A percentile compares a stretch with the other conserved stretches of the same genome.
phyloP scores from a whole-genome alignment of 2,888 invertebrate genomes.

The Neria commutata region DNA sequence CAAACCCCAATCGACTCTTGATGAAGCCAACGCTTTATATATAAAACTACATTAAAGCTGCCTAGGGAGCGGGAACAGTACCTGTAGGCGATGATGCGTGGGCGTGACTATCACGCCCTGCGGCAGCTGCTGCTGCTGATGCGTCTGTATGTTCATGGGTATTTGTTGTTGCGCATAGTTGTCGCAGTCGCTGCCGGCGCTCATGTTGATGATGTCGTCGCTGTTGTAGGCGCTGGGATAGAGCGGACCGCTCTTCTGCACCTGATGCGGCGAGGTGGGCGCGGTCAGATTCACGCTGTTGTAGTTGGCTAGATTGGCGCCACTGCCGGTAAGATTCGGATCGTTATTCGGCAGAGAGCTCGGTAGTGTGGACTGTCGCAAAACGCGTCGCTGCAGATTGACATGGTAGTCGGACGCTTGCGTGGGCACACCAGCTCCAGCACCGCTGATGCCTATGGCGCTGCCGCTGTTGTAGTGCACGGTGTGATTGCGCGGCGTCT shows the following conservation, averaged over 20 bases:
- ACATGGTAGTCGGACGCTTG: constrained; percentile 47
- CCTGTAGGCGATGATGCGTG: constrained; percentile 50
- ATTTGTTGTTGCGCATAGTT: constrained; percentile 38
- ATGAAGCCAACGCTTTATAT: too few species aligned
- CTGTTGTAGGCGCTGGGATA: constrained; percentile 53
- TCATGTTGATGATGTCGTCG: constrained; percentile 53
- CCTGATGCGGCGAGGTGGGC: constrained; percentile 58
- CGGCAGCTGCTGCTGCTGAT: constrained; percentile 27
- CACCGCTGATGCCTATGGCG: constrained; percentile 47
- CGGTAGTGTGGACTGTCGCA: constrained; percentile 61
- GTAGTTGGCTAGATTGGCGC: constrained; percentile 50
- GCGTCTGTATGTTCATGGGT: constrained; percentile 14
- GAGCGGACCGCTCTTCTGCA: constrained; percentile 53
- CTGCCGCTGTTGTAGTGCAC: constrained; percentile 48
- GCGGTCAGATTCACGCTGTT: constrained; percentile 56
- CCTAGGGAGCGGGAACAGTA: background rate
- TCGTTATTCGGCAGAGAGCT: constrained; percentile 54
- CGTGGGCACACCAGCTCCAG: background rate
- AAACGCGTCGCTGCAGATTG: constrained; percentile 50
- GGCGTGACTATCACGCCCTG: constrained; percentile 37
- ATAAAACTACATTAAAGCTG: too few species aligned
- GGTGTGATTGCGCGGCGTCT: constrained; percentile 36
- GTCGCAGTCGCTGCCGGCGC: constrained; percentile 46
- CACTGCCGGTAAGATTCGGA: constrained; percentile 45
- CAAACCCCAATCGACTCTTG: too few species aligned